A percentile compares a stretch with the other conserved stretches of the same genome.
These are phyloP conservation scores for Trypoxylon attenuatum DNA, from an alignment of 2,888 invertebrate species.

Conservation along the genomic window DNA sequence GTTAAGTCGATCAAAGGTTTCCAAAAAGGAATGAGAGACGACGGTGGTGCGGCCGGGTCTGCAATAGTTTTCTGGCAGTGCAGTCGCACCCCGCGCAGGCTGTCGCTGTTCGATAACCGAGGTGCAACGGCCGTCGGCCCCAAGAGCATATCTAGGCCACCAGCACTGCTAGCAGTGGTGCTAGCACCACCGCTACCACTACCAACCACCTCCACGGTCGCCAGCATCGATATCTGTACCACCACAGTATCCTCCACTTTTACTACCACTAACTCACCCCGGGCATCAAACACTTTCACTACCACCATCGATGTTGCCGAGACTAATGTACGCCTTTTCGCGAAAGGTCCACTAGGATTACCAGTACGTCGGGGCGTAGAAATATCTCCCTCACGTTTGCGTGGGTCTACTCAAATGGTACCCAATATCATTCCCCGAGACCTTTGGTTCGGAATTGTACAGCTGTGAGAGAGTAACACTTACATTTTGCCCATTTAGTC, in stretches of 20 bases:
- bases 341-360: no score
- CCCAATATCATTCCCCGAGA: no score
- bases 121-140: slow-evolving; percentile 70
- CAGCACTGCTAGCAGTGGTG: slow-evolving; percentile 44
- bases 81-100: slow-evolving; percentile 58
- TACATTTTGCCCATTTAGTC: no score
- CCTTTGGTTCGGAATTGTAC: no score
- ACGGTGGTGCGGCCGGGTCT: slow-evolving; percentile 25
- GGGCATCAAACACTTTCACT: neutral
- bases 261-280: slow-evolving; percentile 15
- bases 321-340: no score
- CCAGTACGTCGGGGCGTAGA: no score
- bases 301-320: neutral
- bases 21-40: slow-evolving; percentile 19
- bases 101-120: slow-evolving; percentile 67
- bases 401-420: no score
- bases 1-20: slow-evolving; percentile 5
- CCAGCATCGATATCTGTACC: slow-evolving; percentile 14
- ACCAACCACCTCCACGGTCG: slow-evolving; percentile 36
- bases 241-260: neutral
- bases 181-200: slow-evolving; percentile 29
- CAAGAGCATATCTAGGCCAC: slow-evolving; percentile 68
- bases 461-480: no score
- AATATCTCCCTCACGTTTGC: no score
- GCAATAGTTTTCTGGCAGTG: slow-evolving; percentile 48